Evolutionary conservation across 2,113 vertebrate species (phyloP), one percentile per base, ranked within the genome.

Genomic region (Mus pahari): DNA sequence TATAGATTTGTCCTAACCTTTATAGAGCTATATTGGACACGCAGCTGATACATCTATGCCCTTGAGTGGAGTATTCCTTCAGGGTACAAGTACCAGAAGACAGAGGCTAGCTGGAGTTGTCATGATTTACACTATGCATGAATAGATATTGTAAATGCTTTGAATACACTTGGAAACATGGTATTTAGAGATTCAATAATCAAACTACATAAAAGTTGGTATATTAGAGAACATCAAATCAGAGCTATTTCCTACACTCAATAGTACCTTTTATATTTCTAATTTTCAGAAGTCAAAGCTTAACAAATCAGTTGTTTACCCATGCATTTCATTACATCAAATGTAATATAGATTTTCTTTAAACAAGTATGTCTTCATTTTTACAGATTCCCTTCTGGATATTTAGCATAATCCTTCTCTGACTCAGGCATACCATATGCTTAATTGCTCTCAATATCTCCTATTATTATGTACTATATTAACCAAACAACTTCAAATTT

Each of bases 351-450:
- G 7, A 68, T 24, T n/a, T 83, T 92, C 36, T 19, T 68, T 91
- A 95, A 94, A 14, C 3, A 45, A 75, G 9, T 68, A 0, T 12
- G 0, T 14, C 79, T 95, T 53, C 31, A 33, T 86, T 89, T 90
- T 13, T 31, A 39, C 10, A 39, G 9, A 53, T 78, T n/a, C 20
- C 0, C 50, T 94, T 96, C 33, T 78, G 33, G 73, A 26, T 89
- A 89, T 83, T 96, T 96, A 83, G 58, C 42, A 92, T 55, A 93
- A 64, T 91, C 92, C 13, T 70, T 0, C 39, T 88, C 14, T 96
- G 48, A 73, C 33, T 94, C 26, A 62, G 45, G 28, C 20, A 74
- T 68, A 48, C 13, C 17, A 66, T 94, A 90, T 94, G n/a, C 31
- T 81, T 92, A 94, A 95, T 60, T 79, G 45, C 3, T 96, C 33